Percentiles rank a stretch among this genome's conserved stretches.
phyloP scores from a whole-genome alignment of 2,113 vertebrate genomes.

The Lophotis ruficrista region DNA sequence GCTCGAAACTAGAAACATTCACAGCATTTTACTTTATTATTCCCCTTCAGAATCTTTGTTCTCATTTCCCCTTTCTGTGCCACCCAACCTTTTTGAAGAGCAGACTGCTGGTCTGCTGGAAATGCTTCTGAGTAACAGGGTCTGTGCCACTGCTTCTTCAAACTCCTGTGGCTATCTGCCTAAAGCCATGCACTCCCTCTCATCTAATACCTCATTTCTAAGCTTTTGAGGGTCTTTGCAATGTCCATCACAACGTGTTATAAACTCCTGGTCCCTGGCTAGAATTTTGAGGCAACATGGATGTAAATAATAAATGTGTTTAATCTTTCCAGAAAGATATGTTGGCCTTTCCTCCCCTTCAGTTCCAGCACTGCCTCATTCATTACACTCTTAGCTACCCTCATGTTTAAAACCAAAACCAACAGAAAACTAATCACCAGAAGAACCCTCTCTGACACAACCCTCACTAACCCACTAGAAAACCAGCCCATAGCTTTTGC shows the following conservation, averaged over 20 bases:
- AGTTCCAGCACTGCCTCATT: neutral
- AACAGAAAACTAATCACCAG: neutral
- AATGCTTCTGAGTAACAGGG: neutral
- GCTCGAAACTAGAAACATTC: neutral
- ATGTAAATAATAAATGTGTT: neutral
- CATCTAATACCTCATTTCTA: neutral
- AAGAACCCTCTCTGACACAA: neutral
- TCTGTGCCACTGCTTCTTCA: neutral
- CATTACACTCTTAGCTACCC: neutral
- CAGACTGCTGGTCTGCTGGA: neutral
- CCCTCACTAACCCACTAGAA: neutral
- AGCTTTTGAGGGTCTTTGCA: neutral
- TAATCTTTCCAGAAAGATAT: neutral
- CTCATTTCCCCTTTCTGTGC: neutral
- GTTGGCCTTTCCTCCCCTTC: neutral
- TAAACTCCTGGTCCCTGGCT: neutral
- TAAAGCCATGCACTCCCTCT: neutral
- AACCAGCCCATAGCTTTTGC: neutral
- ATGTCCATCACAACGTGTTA: neutral
- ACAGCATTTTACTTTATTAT: neutral
- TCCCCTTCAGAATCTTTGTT: neutral
- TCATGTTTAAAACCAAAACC: neutral
- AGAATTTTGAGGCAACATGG: neutral
- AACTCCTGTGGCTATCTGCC: neutral
- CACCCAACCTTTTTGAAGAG: neutral